These are phyloP conservation scores for Proterorhinus semilunaris DNA, from an alignment of 2,113 vertebrate species.

Conservation along the genomic window DNA sequence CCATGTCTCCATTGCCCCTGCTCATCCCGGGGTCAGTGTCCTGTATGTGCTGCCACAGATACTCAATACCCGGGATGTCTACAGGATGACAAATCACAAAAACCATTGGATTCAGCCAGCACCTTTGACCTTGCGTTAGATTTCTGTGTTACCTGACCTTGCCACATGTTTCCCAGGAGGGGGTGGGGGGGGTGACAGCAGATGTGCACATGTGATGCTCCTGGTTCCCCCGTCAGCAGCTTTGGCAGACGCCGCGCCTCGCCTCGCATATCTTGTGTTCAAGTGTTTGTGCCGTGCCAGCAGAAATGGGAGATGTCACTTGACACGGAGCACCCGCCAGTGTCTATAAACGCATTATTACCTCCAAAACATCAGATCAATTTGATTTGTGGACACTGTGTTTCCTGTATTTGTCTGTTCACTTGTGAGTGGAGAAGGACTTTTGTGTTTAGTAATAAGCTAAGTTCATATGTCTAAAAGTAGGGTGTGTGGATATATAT, in stretches of 20 bases:
- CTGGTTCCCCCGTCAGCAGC: conserved; percentile 58
- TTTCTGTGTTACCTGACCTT: conserved; percentile 48
- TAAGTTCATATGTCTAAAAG: no score
- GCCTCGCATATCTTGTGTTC: conserved; percentile 55
- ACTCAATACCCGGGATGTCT: conserved; percentile 40
- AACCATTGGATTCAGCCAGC: conserved; percentile 7
- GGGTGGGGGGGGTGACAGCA: conserved; percentile 45
- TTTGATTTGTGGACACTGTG: conserved; percentile 27
- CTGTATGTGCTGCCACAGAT: conserved; percentile 41
- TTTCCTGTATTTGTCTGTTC: conserved; percentile 1
- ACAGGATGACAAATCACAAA: conserved; percentile 34
- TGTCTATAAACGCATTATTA: conserved; percentile 46
- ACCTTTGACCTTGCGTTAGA: background rate
- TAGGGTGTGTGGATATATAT: no score
- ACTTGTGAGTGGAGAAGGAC: conserved; percentile 4
- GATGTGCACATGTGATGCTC: conserved; percentile 37
- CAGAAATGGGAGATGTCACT: conserved; percentile 69
- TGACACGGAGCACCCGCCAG: conserved; percentile 41
- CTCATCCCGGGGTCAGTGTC: conserved; percentile 19
- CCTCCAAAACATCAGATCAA: conserved; percentile 40
- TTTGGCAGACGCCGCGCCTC: conserved; percentile 55
- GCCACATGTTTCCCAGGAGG: conserved; percentile 17
- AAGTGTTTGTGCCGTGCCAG: conserved; percentile 59
- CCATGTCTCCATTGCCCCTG: background rate
- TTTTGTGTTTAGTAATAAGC: background rate